Evolutionary conservation across 2,113 vertebrate genomes (phyloP).

Genomic region (Oncorhynchus mykiss): DNA sequence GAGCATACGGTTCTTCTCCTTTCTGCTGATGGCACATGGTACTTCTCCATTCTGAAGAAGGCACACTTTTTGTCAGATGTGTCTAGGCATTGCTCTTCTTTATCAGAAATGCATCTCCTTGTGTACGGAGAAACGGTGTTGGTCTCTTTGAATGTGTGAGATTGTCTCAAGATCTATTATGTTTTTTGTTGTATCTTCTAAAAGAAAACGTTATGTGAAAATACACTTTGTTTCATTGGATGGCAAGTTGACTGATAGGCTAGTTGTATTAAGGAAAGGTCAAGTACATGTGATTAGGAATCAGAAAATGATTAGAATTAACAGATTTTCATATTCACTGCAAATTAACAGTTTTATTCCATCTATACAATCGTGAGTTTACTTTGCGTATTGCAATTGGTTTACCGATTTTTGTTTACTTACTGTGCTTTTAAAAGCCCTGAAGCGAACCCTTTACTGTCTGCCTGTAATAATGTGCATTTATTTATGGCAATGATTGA

Average conservation of each 20-base stretch:
- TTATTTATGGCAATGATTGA: conserved; percentile 62
- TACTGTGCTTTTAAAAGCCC: conserved; percentile 59
- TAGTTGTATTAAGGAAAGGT: neutral
- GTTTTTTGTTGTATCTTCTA: neutral
- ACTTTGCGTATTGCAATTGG: conserved; percentile 2
- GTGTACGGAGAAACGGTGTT: neutral
- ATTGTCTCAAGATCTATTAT: neutral
- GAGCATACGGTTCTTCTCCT: too few species aligned
- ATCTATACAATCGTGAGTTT: neutral
- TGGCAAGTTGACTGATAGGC: neutral
- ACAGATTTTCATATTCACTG: conserved; percentile 8
- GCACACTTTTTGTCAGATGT: too few species aligned
- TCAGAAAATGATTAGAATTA: neutral
- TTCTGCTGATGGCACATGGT: too few species aligned
- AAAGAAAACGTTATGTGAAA: too few species aligned
- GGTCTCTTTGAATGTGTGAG: neutral
- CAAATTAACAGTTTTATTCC: neutral
- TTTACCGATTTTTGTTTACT: conserved; percentile 48
- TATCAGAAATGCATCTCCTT: neutral
- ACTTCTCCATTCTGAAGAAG: too few species aligned
- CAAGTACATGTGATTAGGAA: neutral
- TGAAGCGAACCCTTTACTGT: conserved; percentile 56
- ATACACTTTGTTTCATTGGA: neutral
- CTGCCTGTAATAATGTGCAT: conserved; percentile 69
- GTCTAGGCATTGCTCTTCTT: neutral